These are phyloP conservation scores for Oreochromis tanganicae DNA, from an alignment of 2,113 vertebrate genomes.

Conservation along the genomic window DNA sequence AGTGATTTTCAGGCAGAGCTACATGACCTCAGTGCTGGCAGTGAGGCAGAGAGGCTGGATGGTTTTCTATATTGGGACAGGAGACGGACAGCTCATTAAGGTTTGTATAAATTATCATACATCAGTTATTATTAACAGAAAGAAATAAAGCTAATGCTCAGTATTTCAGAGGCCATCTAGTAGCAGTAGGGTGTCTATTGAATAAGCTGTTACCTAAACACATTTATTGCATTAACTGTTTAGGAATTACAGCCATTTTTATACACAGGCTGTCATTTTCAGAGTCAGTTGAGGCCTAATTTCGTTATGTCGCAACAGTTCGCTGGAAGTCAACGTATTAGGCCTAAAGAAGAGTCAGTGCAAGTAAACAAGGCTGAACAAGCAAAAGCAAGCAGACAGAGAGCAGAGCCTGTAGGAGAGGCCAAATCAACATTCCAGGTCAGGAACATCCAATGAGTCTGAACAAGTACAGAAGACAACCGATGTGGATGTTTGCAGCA, in stretches of 20 bases:
- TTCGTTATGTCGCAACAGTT: not conserved
- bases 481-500: not conserved
- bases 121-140: not conserved
- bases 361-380: not conserved
- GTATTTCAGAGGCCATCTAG: not conserved
- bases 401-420: not conserved
- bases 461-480: not conserved
- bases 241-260: not conserved
- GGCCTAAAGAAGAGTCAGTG: not conserved
- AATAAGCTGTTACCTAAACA: not conserved
- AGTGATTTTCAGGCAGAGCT: slow-evolving; percentile 69
- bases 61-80: slow-evolving; percentile 83
- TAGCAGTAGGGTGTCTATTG: not conserved
- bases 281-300: not conserved
- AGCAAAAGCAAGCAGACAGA: not conserved
- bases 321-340: not conserved
- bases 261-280: not conserved
- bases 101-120: slow-evolving; percentile 32
- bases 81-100: slow-evolving; percentile 84
- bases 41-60: slow-evolving; percentile 73
- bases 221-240: not conserved
- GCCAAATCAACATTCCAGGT: not conserved
- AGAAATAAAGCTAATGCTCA: not conserved
- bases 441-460: not conserved
- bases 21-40: slow-evolving; percentile 81